Conservation (phyloP, 2,888 invertebrate genomes). For the Andrena bicolor region DNA sequence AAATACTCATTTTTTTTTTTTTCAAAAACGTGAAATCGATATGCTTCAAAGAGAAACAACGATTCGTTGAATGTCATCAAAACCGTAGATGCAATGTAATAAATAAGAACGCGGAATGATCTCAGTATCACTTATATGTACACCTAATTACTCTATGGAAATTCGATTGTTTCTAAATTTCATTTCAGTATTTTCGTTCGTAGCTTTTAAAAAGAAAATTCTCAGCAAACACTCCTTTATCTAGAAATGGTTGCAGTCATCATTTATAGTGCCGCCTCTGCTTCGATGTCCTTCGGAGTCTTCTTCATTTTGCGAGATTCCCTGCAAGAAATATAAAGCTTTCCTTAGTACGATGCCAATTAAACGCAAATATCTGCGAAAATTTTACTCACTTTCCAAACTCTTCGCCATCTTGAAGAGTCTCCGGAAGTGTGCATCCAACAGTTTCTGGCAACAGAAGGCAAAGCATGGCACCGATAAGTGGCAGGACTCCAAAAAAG, state of each 20-base stretch:
- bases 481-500: slow-evolving; percentile 90
- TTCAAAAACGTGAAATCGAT: not conserved
- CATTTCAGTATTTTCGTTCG: not conserved
- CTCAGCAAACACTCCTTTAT: slow-evolving; percentile 2
- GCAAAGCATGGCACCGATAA: slow-evolving; percentile 89
- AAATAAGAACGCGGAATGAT: slow-evolving; percentile 75
- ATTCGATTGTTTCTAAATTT: slow-evolving; percentile 6
- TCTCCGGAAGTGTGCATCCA: slow-evolving; percentile 91
- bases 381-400: slow-evolving; percentile 85
- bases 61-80: slow-evolving; percentile 8
- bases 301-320: slow-evolving; percentile 59
- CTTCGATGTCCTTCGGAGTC: slow-evolving; percentile 67
- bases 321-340: slow-evolving; percentile 46
- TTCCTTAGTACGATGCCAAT: not conserved
- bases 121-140: slow-evolving; percentile 61
- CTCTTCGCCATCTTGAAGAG: slow-evolving; percentile 92
- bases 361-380: not conserved
- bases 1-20: not conserved
- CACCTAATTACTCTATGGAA: slow-evolving; percentile 44
- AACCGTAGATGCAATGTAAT: slow-evolving; percentile 52
- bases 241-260: slow-evolving; percentile 39
- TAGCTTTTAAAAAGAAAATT: not conserved
- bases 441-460: slow-evolving; percentile 92
- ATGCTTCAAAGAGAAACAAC: slow-evolving; percentile 18
- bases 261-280: slow-evolving; percentile 74